These are phyloP conservation scores for Apis cerana DNA, from an alignment of 1,140 invertebrate genomes.

Conservation along the genomic window DNA sequence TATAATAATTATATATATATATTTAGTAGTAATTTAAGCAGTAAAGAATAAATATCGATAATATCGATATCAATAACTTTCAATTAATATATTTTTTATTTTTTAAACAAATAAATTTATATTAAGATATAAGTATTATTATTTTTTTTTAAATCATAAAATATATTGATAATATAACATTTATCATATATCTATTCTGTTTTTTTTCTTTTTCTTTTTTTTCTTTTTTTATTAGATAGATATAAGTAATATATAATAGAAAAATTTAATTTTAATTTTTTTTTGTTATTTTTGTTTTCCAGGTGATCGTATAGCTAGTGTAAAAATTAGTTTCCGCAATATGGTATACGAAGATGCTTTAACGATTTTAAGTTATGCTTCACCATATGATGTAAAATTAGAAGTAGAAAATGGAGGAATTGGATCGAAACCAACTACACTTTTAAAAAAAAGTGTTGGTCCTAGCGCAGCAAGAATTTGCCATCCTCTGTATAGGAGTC, in stretches of 20 bases:
- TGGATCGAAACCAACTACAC: slow-evolving; percentile 81
- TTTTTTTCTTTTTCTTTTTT: not conserved
- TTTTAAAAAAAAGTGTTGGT: slow-evolving; percentile 79
- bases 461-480: slow-evolving; percentile 82
- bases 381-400: slow-evolving; percentile 92
- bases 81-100: too few species aligned
- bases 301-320: slow-evolving; percentile 93
- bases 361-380: slow-evolving; percentile 93
- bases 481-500: slow-evolving; percentile 86
- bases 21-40: too few species aligned
- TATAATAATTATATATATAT: too few species aligned
- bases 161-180: too few species aligned
- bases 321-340: slow-evolving; percentile 92
- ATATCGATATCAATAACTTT: too few species aligned
- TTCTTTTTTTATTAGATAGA: not conserved
- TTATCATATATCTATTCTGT: not conserved
- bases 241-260: not conserved
- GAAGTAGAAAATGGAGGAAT: slow-evolving; percentile 84
- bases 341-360: slow-evolving; percentile 95
- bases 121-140: too few species aligned
- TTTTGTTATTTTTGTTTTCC: slow-evolving; percentile 37
- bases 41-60: too few species aligned
- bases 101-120: too few species aligned
- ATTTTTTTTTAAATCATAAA: too few species aligned
- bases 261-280: slow-evolving; percentile 4